Percentiles rank a stretch among this genome's conserved stretches.
Evolutionary conservation across 2,888 invertebrate genomes (phyloP).

Genomic region (Meloe dianella): DNA sequence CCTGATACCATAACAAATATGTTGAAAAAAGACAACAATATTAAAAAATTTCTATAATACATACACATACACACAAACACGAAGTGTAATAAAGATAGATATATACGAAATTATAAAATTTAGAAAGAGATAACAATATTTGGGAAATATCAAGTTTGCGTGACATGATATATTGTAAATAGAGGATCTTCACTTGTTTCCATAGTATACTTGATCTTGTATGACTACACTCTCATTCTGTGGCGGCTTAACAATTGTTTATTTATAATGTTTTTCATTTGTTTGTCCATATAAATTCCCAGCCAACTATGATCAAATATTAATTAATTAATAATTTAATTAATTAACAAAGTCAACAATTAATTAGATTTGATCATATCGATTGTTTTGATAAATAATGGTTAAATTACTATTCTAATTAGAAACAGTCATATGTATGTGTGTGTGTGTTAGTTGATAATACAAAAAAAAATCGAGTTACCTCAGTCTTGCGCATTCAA

Average conservation of each 20-base stretch:
- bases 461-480: conserved; percentile 50
- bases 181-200: conserved; percentile 34
- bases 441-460: not conserved
- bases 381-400: too few relatives aligned
- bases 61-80: not conserved
- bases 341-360: too few relatives aligned
- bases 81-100: conserved; percentile 19
- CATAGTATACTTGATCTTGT: conserved; percentile 12
- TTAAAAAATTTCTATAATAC: conserved; percentile 5
- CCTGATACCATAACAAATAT: conserved; percentile 47
- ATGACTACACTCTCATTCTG: too few relatives aligned
- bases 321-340: too few relatives aligned
- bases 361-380: too few relatives aligned
- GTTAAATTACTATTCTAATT: too few relatives aligned
- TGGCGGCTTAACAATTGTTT: conserved; percentile 25
- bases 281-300: not conserved
- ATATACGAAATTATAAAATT: not conserved
- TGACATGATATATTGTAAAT: conserved; percentile 45
- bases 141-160: conserved; percentile 30
- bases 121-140: conserved; percentile 5
- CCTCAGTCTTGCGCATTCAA: conserved; percentile 54
- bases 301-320: too few relatives aligned
- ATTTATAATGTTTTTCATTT: conserved; percentile 15
- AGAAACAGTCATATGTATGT: too few relatives aligned
- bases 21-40: conserved; percentile 43